A percentile compares a stretch with the other conserved stretches of the same genome.
phyloP scores from a whole-genome alignment of 2,797 vertebrate species.

The Chelon auratus region DNA sequence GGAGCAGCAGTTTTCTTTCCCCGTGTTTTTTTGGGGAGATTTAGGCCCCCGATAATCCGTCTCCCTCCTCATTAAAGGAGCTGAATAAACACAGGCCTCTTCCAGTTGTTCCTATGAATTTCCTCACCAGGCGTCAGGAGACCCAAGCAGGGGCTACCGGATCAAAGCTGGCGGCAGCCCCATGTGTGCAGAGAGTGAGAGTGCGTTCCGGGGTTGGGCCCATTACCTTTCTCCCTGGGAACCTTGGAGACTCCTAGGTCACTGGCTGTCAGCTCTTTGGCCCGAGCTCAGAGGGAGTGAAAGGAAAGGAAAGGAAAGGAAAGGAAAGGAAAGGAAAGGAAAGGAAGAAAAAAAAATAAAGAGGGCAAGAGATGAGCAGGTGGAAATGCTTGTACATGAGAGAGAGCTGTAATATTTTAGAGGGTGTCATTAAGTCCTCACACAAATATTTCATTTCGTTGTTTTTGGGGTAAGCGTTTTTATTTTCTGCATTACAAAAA shows the following conservation, averaged over 20 bases:
- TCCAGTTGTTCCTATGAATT: constrained; percentile 90
- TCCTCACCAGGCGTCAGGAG: constrained; percentile 86
- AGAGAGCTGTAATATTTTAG: constrained; percentile 11
- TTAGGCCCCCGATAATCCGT: constrained; percentile 85
- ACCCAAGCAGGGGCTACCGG: constrained; percentile 81
- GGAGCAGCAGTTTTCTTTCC: constrained; percentile 83
- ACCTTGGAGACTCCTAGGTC: constrained; percentile 77
- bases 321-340: not conserved
- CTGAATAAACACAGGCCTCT: constrained; percentile 90
- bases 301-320: constrained; percentile 18
- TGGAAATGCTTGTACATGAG: constrained; percentile 22
- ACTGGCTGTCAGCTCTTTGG: constrained; percentile 79
- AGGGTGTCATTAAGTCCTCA: constrained; percentile 1
- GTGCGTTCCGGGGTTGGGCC: constrained; percentile 78
- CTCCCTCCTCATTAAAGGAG: constrained; percentile 88
- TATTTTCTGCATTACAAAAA: not conserved
- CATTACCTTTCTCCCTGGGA: constrained; percentile 82
- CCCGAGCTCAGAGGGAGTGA: constrained; percentile 62
- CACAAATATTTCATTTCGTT: not conserved
- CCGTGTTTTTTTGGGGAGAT: constrained; percentile 81
- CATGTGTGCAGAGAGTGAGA: constrained; percentile 76
- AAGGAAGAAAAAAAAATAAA: constrained; percentile 30
- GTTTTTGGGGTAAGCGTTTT: not conserved
- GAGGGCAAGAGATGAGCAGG: constrained; percentile 24
- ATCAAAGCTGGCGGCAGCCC: constrained; percentile 84